Percentiles rank a stretch among this genome's conserved stretches.
Conservation (phyloP, 2,888 invertebrate genomes). For the Diplazon laetatorius region DNA sequence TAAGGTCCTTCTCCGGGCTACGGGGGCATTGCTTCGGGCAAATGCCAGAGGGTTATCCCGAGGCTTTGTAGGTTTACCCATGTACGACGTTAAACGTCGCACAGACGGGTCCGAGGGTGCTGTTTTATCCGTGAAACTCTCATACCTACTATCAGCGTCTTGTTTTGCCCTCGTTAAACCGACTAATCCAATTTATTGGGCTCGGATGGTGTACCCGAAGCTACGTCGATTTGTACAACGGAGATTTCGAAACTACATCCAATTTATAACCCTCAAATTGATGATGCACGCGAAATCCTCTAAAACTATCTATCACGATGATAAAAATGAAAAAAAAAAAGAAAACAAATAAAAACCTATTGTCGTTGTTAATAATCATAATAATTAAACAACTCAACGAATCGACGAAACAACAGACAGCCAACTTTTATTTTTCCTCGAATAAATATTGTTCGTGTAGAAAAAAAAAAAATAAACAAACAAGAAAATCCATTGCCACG, state of each 20-base stretch:
- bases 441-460: no score
- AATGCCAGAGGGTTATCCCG: slow-evolving; percentile 19
- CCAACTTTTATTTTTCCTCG: no score
- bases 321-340: no score
- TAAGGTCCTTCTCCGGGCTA: slow-evolving; percentile 38
- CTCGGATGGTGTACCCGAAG: not conserved
- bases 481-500: no score
- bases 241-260: not conserved
- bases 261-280: not conserved
- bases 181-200: slow-evolving; percentile 44
- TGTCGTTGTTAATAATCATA: no score
- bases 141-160: slow-evolving; percentile 24
- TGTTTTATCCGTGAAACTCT: not conserved
- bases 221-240: slow-evolving; percentile 18
- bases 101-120: not conserved
- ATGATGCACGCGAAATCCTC: not conserved
- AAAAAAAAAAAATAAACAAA: no score
- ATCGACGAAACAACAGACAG: no score
- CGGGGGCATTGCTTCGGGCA: slow-evolving; percentile 17
- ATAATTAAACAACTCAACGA: no score
- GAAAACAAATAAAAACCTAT: no score
- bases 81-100: slow-evolving; percentile 17
- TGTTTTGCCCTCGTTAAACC: slow-evolving; percentile 10
- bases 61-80: slow-evolving; percentile 45
- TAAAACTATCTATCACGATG: not conserved